Evolutionary conservation across 2,113 vertebrate species (phyloP).

Genomic region (Trematomus loennbergii): DNA sequence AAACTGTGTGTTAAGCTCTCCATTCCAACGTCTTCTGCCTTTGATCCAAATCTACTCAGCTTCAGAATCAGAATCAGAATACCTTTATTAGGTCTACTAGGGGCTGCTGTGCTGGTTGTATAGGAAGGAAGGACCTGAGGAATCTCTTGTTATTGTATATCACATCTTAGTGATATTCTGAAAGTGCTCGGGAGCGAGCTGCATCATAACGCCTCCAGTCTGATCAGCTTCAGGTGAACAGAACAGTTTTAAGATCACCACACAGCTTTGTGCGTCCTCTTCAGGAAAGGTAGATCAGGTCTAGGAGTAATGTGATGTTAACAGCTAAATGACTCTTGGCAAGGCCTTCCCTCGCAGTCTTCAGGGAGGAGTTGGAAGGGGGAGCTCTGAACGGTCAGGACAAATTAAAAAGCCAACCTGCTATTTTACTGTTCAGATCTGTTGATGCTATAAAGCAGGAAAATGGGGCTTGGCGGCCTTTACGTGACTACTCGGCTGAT

Average conservation of each 20-base stretch:
- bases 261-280: slow-evolving; percentile 1
- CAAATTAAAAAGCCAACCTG: slow-evolving; percentile 76
- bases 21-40: neutral
- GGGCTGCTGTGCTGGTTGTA: too few species aligned
- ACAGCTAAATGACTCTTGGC: slow-evolving; percentile 58
- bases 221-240: neutral
- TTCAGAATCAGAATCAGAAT: too few species aligned
- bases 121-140: too few species aligned
- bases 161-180: neutral
- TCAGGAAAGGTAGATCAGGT: slow-evolving; percentile 24
- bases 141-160: slow-evolving; percentile 6
- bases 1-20: slow-evolving; percentile 1
- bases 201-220: neutral
- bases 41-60: neutral
- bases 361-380: neutral
- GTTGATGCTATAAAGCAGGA: slow-evolving; percentile 71
- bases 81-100: too few species aligned
- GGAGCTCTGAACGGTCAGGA: slow-evolving; percentile 51
- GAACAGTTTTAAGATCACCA: slow-evolving; percentile 33
- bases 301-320: slow-evolving; percentile 34
- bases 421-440: slow-evolving; percentile 74
- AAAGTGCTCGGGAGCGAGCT: neutral
- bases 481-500: slow-evolving; percentile 61
- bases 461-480: slow-evolving; percentile 62
- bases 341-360: slow-evolving; percentile 10